Evolutionary conservation across 2,888 invertebrate genomes (phyloP).

Genomic region (Drosophila sordidapex): DNA sequence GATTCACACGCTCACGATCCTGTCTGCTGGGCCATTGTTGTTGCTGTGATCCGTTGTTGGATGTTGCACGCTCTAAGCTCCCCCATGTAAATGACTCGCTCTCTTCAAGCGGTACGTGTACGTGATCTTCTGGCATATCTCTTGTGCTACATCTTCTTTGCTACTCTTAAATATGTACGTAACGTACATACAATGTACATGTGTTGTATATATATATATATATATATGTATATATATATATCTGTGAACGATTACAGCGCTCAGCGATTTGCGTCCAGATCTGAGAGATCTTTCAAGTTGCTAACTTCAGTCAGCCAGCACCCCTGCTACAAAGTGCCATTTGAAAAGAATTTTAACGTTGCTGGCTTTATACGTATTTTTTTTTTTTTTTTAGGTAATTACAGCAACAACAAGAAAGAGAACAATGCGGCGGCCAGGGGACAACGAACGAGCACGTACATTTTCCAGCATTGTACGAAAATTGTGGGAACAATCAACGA

Average conservation of each 20-base stretch:
- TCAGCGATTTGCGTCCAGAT: slow-evolving; percentile 58
- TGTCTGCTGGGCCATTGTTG: slow-evolving; percentile 24
- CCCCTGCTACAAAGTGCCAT: slow-evolving; percentile 60
- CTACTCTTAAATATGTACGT: slow-evolving; percentile 23
- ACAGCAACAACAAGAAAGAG: slow-evolving; percentile 56
- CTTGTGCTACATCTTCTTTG: slow-evolving; percentile 64
- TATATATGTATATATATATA: neutral
- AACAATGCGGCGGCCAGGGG: slow-evolving; percentile 57
- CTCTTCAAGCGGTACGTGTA: slow-evolving; percentile 67
- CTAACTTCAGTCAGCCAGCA: slow-evolving; percentile 28
- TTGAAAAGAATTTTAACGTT: slow-evolving; percentile 80
- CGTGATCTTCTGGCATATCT: slow-evolving; percentile 75
- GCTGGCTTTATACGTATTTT: slow-evolving; percentile 44
- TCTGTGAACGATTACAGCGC: slow-evolving; percentile 72
- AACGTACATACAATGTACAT: slow-evolving; percentile 3
- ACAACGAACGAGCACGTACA: slow-evolving; percentile 70
- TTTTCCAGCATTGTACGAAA: slow-evolving; percentile 78
- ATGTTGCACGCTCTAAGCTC: slow-evolving; percentile 61
- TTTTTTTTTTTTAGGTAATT: slow-evolving; percentile 63
- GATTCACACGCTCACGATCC: slow-evolving; percentile 79
- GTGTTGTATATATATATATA: neutral
- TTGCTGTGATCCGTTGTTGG: slow-evolving; percentile 54
- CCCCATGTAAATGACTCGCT: slow-evolving; percentile 79
- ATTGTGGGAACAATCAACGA: slow-evolving; percentile 80
- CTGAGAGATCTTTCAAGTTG: slow-evolving; percentile 72